Evolutionary conservation across 2,113 vertebrate genomes (phyloP), one percentile per base, ranked within the genome.

Genomic region (Chlamydotis undulata): DNA sequence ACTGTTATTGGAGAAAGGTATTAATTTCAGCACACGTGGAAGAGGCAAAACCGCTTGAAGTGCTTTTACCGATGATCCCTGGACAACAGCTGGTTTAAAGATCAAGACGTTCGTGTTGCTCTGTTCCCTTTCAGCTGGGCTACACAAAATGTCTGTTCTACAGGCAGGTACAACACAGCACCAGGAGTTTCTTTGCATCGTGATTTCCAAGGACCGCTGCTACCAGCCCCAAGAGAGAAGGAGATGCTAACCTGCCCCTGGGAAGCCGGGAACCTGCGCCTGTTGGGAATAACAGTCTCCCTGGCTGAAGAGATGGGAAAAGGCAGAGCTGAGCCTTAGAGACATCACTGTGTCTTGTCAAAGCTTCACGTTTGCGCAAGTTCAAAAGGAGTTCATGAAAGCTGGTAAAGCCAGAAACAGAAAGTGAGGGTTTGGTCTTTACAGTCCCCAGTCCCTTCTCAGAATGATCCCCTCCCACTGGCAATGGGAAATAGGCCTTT

Each of bases 111-210:
- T 63, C 1, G 0, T 15, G 59, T 75, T 53, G 25, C 65, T 85
- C 71, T 47, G 78, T 16, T 87, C 61, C 31, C 50, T 39, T 73
- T 60, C 49, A 19, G 81, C 35, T 5, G 22, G 47, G 73, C 70
- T 55, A 13, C 50, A 12, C 61, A 57, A 76, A 89, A 25, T 2
- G 64, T 56, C 71, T 43, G 25, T 45, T 39, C 39, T 19, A 18
- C 73, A 81, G 43, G 16, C 33, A 70, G 78, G 67, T 37, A 31
- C 6, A 53, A 60, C 29, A 39, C 71, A 50, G 65, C 45, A 50
- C 53, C 0, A 0, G 9, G 56, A 61, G 24, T 0, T 14, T 35
- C 60, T 75, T 7, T 33, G 70, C 57, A 35, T 9, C 0, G 0
- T 2, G 49, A 24, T 71, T 84, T 81, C 76, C 24, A 81, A 81